Evolutionary conservation across 2,113 vertebrate genomes (phyloP), one percentile per base, ranked within the genome.

Genomic region (Benitochromis conjunctus): DNA sequence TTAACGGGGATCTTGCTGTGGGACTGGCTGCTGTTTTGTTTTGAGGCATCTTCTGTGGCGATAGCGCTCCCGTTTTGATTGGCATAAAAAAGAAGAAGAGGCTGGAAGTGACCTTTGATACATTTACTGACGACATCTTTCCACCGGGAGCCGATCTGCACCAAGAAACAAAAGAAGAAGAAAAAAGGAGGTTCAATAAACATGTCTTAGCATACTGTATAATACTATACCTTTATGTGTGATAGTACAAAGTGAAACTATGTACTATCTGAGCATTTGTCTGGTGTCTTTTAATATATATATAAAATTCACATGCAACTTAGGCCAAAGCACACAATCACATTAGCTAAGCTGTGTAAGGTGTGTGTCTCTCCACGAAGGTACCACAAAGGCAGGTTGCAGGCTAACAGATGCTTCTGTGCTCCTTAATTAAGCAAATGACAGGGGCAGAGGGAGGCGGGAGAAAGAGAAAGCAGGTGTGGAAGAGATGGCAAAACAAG

Each of bases 101-200:
- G 99, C 94, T 99, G 99, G 92, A 98, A 98, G 91, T 99, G 99
- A 94, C 97, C 97, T 78, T 97, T 97, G 86, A 97, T 97, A 85
- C 99, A 99, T 91, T 98, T 98, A 90, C 93, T 96, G 83, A 98
- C 97, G 53, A 99, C 99, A 21, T 99, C 99, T 94, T 99, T 99
- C 99, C 98, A 99, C 86, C 97, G 96, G 8, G 97, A 93, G 82
- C 99, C 98, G 4, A 99, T 96, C 98, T 99, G 64, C 41, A 69
- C 36, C 29, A 43, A 21, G 24, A 79, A 19, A 85, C 19, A 78
- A 34, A 21, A 11, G 4, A 4, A 41, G 34, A 54, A 26, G 18
- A 69, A 6, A 41, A 38, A 81, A 38, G 51, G 51, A 24, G 77
- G 69, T 18, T 84, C 38, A 88, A 18, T 51, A 36, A 51, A 46